A percentile compares a stretch with the other conserved stretches of the same genome.
Evolutionary conservation across 2,113 vertebrate species (phyloP).

Genomic region (Trachemys scripta): DNA sequence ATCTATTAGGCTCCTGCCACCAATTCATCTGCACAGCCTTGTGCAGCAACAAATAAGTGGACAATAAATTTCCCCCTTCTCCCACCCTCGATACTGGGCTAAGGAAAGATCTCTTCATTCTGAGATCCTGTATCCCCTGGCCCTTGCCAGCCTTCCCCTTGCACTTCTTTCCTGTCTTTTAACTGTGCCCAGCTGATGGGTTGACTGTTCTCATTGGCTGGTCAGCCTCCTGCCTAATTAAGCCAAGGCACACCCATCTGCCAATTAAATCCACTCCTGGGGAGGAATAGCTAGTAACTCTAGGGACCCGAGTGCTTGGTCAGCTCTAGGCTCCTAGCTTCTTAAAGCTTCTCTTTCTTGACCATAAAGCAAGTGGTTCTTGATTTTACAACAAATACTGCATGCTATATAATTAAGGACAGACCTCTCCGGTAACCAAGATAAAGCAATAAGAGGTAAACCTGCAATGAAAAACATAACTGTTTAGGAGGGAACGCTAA

Average conservation of each 20-base stretch:
- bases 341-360: neutral
- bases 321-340: neutral
- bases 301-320: neutral
- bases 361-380: neutral
- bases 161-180: neutral
- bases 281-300: neutral
- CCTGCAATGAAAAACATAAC: conserved; percentile 46
- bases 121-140: neutral
- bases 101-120: neutral
- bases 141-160: neutral
- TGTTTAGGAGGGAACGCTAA: conserved; percentile 46
- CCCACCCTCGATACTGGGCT: neutral
- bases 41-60: neutral
- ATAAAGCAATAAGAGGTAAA: conserved; percentile 27
- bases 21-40: neutral
- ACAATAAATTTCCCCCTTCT: neutral
- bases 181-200: neutral
- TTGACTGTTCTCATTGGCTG: neutral
- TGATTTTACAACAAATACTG: neutral
- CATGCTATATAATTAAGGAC: neutral
- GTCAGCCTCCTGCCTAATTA: neutral
- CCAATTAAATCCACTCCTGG: neutral
- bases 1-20: neutral
- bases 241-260: neutral
- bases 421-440: conserved; percentile 43